Conservation (phyloP, 1,140 invertebrate species). For the Phenacoccus solenopsis region DNA sequence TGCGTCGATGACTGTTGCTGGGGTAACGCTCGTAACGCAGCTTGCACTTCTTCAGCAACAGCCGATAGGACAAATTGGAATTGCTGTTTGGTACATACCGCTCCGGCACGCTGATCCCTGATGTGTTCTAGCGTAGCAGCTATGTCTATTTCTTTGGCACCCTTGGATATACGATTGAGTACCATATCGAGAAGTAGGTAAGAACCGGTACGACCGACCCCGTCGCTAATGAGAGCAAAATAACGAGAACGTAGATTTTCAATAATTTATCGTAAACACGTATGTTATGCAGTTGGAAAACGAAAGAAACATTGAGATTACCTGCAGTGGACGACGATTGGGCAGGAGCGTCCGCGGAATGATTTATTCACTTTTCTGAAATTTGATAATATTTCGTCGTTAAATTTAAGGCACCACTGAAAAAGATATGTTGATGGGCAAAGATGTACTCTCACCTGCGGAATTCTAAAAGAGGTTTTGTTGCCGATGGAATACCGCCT, state of each 20-base stretch:
- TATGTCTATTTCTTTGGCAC: slow-evolving; percentile 97
- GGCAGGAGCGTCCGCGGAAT: slow-evolving; percentile 91
- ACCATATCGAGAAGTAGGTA: slow-evolving; percentile 99
- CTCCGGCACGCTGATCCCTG: slow-evolving; percentile 80
- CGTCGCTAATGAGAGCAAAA: slow-evolving; percentile 71
- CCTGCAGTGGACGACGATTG: slow-evolving; percentile 97
- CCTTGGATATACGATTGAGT: slow-evolving; percentile 93
- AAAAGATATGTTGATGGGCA: slow-evolving; percentile 26
- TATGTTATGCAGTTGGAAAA: no score
- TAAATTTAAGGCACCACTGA: no score
- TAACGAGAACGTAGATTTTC: no score
- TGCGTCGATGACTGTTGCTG: slow-evolving; percentile 34
- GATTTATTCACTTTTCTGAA: slow-evolving; percentile 98
- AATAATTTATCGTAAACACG: no score
- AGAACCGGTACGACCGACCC: slow-evolving; percentile 88
- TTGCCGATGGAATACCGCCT: slow-evolving; percentile 75
- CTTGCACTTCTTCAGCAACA: slow-evolving; percentile 89
- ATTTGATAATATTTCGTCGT: no score
- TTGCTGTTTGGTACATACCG: slow-evolving; percentile 84
- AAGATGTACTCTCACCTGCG: slow-evolving; percentile 72
- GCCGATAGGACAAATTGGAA: slow-evolving; percentile 96
- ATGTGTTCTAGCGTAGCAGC: slow-evolving; percentile 96
- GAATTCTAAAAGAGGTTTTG: slow-evolving; percentile 92
- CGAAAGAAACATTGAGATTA: slow-evolving; percentile 33
- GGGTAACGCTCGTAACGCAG: slow-evolving; percentile 83